Conservation (phyloP, 2,113 vertebrate species). For the Dasyprocta punctata region DNA sequence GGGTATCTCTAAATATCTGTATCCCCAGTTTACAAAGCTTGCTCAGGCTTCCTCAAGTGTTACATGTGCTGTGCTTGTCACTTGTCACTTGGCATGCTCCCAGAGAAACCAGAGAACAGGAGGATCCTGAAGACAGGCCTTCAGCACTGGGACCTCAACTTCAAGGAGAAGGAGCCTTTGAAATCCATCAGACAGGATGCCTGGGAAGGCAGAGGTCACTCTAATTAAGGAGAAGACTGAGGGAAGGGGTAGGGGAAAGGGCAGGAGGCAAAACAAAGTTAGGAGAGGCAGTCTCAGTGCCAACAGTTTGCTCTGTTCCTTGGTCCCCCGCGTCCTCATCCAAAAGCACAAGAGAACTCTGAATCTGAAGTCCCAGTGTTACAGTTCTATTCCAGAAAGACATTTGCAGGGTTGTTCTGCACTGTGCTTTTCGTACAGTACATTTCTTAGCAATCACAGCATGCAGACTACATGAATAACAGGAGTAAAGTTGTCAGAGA, state of each 20-base stretch:
- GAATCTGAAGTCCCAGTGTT: not conserved
- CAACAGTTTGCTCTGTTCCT: not conserved
- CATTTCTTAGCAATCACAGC: not conserved
- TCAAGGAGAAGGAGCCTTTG: not conserved
- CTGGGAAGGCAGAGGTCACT: not conserved
- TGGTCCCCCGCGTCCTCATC: not conserved
- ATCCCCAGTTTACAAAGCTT: not conserved
- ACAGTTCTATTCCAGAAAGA: not conserved
- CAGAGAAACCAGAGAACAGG: not conserved
- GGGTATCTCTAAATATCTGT: not conserved
- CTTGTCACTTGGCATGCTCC: not conserved
- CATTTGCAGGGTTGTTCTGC: not conserved
- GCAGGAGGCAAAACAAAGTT: not conserved
- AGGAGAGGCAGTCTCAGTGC: too few species aligned
- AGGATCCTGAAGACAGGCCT: fast-evolving
- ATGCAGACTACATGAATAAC: fast-evolving
- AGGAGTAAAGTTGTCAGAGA: too few species aligned
- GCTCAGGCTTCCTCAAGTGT: slow-evolving; percentile 19
- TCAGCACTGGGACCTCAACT: not conserved
- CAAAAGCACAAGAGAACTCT: not conserved
- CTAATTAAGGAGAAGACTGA: not conserved
- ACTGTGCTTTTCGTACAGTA: not conserved
- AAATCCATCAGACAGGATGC: not conserved
- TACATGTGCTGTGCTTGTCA: not conserved
- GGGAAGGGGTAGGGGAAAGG: not conserved